Base-by-base conservation (phyloP, 2,888 invertebrate species). In the Chloromyia formosa region DNA sequence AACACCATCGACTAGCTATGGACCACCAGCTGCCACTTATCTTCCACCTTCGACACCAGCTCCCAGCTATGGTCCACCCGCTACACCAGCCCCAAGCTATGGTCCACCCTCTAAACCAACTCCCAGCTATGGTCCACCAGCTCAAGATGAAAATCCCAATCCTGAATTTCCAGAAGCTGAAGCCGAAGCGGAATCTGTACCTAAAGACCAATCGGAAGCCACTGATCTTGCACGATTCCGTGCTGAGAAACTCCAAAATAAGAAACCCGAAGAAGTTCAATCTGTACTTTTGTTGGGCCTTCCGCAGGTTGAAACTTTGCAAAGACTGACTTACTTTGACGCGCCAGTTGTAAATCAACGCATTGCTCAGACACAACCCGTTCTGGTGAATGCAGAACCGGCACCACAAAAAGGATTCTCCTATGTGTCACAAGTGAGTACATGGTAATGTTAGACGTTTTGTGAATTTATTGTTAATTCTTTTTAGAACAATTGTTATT, bases 1-100 rank as follows among this genome's bases (percentile, higher is more conserved):
- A 53, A 56, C 35, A 23, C 71, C 71, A 18, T n/a, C 71, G 5
- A 71, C 71, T 5, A 71, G 18, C 14, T 71, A 71, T 12, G 71
- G 71, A 40, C 42, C 71, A 56, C 71, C 71, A 66, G 45, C 66
- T 1, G 9, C 61, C 22, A 61, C 27, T 16, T 61, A 61, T 16
- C 61, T 61, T 23, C 61, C 61, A 27, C 61, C 61, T 10, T 10
- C 61, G 12, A 22, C 61, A 61, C 61, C 61, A 27, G 12, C 27
- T 23, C 71, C 56, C 1, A 56, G 40, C 56, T 58, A 71, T 40
- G 40, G 54, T 9, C 71, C 71, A n/a, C 71, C 71, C 16, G 1
- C 61, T 14, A 61, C 23, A 10, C 58, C 71, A n/a, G 18, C 71
- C 0, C 22, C 40, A 7, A 53, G 66, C 14, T 71, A 71, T n/a